phyloP scores from a whole-genome alignment of 2,888 invertebrate species.

The Clistopyga incitator region DNA sequence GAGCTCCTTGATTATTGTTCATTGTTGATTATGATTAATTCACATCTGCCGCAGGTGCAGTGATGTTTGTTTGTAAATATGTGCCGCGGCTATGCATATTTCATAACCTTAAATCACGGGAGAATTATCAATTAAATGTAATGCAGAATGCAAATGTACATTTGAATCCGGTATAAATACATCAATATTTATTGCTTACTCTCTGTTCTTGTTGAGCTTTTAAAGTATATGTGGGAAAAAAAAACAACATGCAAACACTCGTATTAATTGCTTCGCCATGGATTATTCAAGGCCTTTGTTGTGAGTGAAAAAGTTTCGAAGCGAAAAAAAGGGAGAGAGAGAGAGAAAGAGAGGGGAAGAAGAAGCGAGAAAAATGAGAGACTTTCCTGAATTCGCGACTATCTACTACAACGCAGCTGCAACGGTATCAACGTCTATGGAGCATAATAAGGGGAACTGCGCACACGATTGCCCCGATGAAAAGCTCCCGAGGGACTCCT shows the following conservation, averaged over 20 bases:
- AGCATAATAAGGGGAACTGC: slow-evolving; percentile 61
- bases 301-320: slow-evolving; percentile 18
- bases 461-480: slow-evolving; percentile 59
- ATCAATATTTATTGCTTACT: background rate
- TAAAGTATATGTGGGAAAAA: background rate
- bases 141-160: background rate
- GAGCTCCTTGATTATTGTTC: background rate
- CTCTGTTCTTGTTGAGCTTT: background rate
- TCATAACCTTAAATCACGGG: background rate
- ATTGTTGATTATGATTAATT: background rate
- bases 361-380: slow-evolving; percentile 4
- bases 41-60: background rate
- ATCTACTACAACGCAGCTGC: slow-evolving; percentile 10
- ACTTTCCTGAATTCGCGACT: slow-evolving; percentile 35
- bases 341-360: background rate
- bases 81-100: background rate
- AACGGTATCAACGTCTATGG: slow-evolving; percentile 52
- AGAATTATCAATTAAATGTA: background rate
- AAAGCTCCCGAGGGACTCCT: slow-evolving; percentile 70
- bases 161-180: background rate
- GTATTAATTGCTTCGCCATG: background rate
- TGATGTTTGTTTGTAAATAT: background rate
- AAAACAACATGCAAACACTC: slow-evolving; percentile 9
- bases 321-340: slow-evolving; percentile 17
- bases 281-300: slow-evolving; percentile 41